phyloP scores from a whole-genome alignment of 2,888 invertebrate species.

The Pseudoips prasinana region DNA sequence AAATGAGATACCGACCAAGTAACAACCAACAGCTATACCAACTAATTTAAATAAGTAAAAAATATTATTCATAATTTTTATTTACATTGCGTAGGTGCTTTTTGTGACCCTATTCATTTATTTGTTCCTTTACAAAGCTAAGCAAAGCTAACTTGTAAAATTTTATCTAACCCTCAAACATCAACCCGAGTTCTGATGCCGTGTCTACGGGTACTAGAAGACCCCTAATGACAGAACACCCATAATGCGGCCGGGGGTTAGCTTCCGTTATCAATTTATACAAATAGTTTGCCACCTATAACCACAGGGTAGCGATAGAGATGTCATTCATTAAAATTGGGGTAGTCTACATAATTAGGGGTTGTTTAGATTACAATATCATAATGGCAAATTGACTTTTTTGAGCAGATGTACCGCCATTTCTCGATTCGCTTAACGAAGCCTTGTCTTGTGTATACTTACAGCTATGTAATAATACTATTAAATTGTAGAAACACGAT shows the following conservation, averaged over 20 bases:
- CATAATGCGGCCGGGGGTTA: constrained; percentile 42
- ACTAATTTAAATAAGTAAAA: too few species aligned
- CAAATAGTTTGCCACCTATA: constrained; percentile 55
- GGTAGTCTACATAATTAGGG: constrained; percentile 22
- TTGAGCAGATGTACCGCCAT: constrained; percentile 5
- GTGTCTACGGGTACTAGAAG: constrained; percentile 47
- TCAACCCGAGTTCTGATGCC: constrained; percentile 20
- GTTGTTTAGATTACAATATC: constrained; percentile 13
- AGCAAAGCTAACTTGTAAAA: too few species aligned
- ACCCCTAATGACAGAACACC: constrained; percentile 49
- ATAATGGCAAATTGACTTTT: constrained; percentile 2
- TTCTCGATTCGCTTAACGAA: too few species aligned
- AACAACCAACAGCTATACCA: too few species aligned
- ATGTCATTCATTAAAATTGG: constrained; percentile 41
- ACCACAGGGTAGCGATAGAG: constrained; percentile 49
- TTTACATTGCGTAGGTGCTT: too few species aligned
- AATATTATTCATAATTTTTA: too few species aligned
- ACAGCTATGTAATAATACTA: too few species aligned
- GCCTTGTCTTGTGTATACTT: too few species aligned
- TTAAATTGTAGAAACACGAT: too few species aligned
- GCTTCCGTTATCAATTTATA: constrained; percentile 58
- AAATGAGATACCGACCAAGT: too few species aligned
- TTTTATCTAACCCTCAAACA: constrained; percentile 21
- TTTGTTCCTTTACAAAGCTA: too few species aligned
- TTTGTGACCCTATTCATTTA: too few species aligned